Conservation (phyloP, 2,113 vertebrate genomes). For the Diadophis punctatus region DNA sequence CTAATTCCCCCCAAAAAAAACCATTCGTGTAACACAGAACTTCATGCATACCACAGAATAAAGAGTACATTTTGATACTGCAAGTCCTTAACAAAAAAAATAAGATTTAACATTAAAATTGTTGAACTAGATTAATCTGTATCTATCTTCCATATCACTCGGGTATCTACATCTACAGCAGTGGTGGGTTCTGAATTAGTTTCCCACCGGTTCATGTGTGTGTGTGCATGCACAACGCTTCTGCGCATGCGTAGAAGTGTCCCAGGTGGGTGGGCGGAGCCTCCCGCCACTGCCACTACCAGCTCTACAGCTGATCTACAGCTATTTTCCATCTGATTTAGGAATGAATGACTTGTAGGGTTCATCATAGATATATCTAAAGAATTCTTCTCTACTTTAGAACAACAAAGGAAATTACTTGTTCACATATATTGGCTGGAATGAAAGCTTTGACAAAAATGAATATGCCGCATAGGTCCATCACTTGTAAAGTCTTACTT, state of each 20-base stretch:
- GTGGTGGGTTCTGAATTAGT: too few relatives aligned
- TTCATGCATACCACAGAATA: not conserved
- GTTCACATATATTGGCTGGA: conserved; percentile 60
- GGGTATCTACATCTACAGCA: conserved; percentile 27
- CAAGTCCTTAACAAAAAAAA: conserved; percentile 43
- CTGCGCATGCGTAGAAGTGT: too few relatives aligned
- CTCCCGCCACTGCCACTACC: too few relatives aligned
- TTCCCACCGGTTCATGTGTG: too few relatives aligned
- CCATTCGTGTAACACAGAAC: not conserved
- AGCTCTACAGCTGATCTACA: too few relatives aligned
- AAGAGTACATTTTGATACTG: not conserved
- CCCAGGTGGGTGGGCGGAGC: too few relatives aligned
- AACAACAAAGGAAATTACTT: conserved; percentile 64
- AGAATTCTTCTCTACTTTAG: conserved; percentile 56
- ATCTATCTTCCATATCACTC: conserved; percentile 48
- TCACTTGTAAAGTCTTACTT: not conserved
- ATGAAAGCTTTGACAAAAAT: conserved; percentile 43
- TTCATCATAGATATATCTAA: conserved; percentile 50
- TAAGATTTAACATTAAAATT: conserved; percentile 39
- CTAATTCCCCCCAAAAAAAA: too few relatives aligned
- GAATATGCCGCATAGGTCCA: conserved; percentile 8
- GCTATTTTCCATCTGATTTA: conserved; percentile 50
- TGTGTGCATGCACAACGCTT: too few relatives aligned
- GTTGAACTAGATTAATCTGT: conserved; percentile 43
- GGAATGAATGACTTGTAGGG: conserved; percentile 44